These are phyloP conservation scores for Polia nebulosa DNA, from an alignment of 2,888 invertebrate species.

Conservation along the genomic window DNA sequence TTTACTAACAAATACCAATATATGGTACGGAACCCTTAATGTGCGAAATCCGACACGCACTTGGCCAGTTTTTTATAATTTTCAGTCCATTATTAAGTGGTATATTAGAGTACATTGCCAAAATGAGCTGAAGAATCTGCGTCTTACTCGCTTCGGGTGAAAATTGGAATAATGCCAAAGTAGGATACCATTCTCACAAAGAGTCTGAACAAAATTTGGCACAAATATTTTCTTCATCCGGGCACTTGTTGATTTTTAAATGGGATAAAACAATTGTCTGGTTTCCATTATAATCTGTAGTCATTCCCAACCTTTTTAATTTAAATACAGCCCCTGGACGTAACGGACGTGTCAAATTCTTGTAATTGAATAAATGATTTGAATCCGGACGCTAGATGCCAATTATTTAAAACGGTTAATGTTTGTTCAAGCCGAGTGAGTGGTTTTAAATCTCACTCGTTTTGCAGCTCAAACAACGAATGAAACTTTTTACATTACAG, in stretches of 20 bases:
- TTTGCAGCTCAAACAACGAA: constrained; percentile 10
- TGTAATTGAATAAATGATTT: constrained; percentile 7
- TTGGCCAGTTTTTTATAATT: no score
- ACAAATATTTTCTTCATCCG: constrained; percentile 82
- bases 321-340: not conserved
- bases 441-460: constrained; percentile 1
- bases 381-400: not conserved
- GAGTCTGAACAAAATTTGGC: constrained; percentile 84
- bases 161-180: constrained; percentile 86
- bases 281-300: constrained; percentile 3
- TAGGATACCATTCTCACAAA: constrained; percentile 79
- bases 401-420: constrained; percentile 17
- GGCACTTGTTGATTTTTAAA: constrained; percentile 78
- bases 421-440: not conserved
- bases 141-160: constrained; percentile 80
- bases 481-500: not conserved
- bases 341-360: constrained; percentile 1
- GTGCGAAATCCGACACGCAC: no score
- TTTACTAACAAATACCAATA: no score
- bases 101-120: constrained; percentile 78
- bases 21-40: no score
- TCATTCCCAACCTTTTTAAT: not conserved
- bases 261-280: constrained; percentile 41
- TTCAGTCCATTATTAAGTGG: constrained; percentile 50
- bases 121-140: constrained; percentile 83